Evolutionary conservation across 2,888 invertebrate species (phyloP), one percentile per base, ranked within the genome.

Genomic region (Luffia ferchaultella): DNA sequence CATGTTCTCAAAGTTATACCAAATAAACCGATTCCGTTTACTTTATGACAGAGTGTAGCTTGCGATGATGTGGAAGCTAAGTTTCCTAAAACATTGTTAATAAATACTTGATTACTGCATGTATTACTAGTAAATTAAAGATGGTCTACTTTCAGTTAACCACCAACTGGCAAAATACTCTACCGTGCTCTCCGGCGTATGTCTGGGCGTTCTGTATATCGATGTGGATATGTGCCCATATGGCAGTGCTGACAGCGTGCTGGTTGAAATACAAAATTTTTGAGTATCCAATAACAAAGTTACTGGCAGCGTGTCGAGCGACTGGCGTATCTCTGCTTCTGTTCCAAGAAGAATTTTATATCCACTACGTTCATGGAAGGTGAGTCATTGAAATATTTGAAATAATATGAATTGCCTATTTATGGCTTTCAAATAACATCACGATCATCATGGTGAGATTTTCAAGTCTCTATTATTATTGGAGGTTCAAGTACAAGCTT

Each of bases 301-400:
- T 80, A 2, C 57, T 67, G 1, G 70, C 59, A 20, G 58, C 72
- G 3, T 80, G 82, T 52, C 57, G 60, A 3, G 68, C 64, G 1
- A 60, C 74, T 7, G 77, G 74, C 2, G 30, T 76, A 1, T 83
- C 83, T 0, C 48, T 83, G 15, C 47, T 83, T 45, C 73, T 78
- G 1, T 83, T 82, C 50, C 67, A 82, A 55, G 76, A 82, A 48
- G 76, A 80, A 40, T 60, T 59, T 52, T 80, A 78, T 47, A 77
- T 73, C 0, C 82, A 83, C 65, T 83, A 79, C 56, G 70, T 83
- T 5, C 76, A 83, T 59, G 82, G 80, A 18, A 72, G 80, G 82
- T 80, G 53, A 59, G 58, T 48, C 20, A 3, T 43, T 17, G 46
- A 44, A 18, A 2, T n/a, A 18, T 46, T 7, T 46, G 18, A 9